Percentiles rank a stretch among this genome's conserved stretches.
These are phyloP conservation scores for Neocrepidodera transversa DNA, from an alignment of 2,888 invertebrate species.

Conservation along the genomic window DNA sequence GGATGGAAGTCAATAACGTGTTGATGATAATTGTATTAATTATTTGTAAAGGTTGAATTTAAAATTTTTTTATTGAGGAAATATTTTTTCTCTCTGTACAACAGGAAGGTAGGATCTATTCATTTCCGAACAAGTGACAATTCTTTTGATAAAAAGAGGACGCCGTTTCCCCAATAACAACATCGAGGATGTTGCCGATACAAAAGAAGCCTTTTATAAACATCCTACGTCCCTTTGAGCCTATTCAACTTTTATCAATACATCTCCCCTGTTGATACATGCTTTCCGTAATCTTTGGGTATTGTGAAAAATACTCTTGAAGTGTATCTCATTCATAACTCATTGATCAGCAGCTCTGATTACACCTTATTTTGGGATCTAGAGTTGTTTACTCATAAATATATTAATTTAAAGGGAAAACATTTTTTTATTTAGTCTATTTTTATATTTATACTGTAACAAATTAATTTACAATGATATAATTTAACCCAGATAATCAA, in stretches of 20 bases:
- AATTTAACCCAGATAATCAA: no score
- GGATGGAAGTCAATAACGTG: no score
- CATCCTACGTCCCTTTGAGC: constrained; percentile 92
- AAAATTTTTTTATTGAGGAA: no score
- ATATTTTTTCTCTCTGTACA: constrained; percentile 9
- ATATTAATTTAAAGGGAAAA: no score
- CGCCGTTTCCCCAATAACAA: constrained; percentile 87
- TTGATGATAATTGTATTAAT: no score
- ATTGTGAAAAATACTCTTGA: constrained; percentile 16
- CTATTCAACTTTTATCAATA: constrained; percentile 93
- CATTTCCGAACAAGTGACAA: constrained; percentile 22
- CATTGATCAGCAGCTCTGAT: constrained; percentile 2
- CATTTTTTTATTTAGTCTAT: no score
- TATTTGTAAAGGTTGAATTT: no score
- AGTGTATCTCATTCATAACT: constrained; percentile 9
- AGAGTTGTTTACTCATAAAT: no score
- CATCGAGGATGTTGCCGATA: constrained; percentile 92
- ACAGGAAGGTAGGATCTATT: constrained; percentile 9
- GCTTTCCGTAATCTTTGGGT: constrained; percentile 83
- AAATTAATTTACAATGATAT: no score
- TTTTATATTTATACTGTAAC: no score
- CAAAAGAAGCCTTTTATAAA: constrained; percentile 89
- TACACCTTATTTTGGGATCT: neutral
- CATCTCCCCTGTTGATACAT: constrained; percentile 96
- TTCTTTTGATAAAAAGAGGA: constrained; percentile 15